phyloP scores from a whole-genome alignment of 2,888 invertebrate genomes.

The Ethmia dodecea region DNA sequence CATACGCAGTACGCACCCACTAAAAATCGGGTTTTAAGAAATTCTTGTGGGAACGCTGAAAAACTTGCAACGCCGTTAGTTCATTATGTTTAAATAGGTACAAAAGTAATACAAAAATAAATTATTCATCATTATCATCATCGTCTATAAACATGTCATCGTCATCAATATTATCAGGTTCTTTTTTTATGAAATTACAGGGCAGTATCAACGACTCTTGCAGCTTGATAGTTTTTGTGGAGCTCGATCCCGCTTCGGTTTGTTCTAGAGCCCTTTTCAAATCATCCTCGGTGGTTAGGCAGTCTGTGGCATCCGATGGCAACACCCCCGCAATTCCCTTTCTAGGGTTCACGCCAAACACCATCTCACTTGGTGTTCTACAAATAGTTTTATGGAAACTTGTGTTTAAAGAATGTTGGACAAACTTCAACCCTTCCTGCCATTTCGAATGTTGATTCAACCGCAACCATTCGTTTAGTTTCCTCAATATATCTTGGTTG shows the following conservation, averaged over 20 bases:
- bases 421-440: conserved; percentile 44
- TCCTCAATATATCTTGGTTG: conserved; percentile 42
- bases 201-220: conserved; percentile 37
- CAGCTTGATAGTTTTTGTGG: conserved; percentile 28
- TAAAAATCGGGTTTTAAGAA: too few species aligned
- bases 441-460: conserved; percentile 36
- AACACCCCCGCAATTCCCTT: conserved; percentile 33
- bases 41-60: too few species aligned
- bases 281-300: conserved; percentile 35
- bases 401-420: conserved; percentile 41
- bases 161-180: conserved; percentile 15
- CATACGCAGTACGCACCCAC: too few species aligned
- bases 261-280: conserved; percentile 28
- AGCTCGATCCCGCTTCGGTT: conserved; percentile 21
- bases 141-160: not conserved
- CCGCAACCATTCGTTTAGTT: conserved; percentile 36
- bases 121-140: too few species aligned
- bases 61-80: too few species aligned
- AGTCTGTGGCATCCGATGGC: conserved; percentile 28
- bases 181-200: conserved; percentile 35
- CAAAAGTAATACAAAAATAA: too few species aligned
- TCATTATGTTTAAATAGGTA: too few species aligned
- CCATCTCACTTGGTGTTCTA: conserved; percentile 39
- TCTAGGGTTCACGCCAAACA: conserved; percentile 37
- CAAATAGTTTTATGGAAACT: conserved; percentile 34